These are phyloP conservation scores for Drosophila teissieri DNA, from an alignment of 1,140 invertebrate species.

Conservation along the genomic window DNA sequence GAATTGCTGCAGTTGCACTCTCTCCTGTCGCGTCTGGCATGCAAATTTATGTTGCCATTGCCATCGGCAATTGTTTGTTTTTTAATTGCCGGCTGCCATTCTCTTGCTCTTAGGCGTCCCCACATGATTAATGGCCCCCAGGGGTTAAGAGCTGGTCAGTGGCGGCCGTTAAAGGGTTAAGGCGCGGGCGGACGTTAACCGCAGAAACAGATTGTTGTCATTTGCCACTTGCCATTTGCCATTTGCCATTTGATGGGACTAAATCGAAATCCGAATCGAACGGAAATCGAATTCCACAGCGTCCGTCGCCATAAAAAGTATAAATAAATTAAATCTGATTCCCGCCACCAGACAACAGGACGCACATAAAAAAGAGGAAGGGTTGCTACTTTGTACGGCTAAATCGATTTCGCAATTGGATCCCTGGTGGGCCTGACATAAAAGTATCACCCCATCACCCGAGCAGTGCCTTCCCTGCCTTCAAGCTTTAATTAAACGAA, in stretches of 20 bases:
- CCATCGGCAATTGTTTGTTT: constrained; percentile 46
- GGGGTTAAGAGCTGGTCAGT: constrained; percentile 11
- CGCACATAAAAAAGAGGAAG: neutral
- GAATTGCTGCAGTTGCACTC: constrained; percentile 58
- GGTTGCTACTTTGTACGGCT: constrained; percentile 4
- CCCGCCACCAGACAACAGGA: constrained; percentile 35
- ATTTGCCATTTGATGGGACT: constrained; percentile 66
- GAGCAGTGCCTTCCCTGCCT: too few relatives aligned
- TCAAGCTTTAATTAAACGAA: too few relatives aligned
- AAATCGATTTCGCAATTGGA: constrained; percentile 18
- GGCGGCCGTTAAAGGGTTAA: neutral
- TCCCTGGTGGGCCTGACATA: neutral
- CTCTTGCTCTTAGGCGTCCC: constrained; percentile 61
- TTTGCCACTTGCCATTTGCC: constrained; percentile 65
- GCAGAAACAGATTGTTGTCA: constrained; percentile 76
- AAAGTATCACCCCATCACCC: neutral
- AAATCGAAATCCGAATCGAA: constrained; percentile 49
- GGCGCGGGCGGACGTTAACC: constrained; percentile 23
- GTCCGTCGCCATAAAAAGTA: constrained; percentile 37
- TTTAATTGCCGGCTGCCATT: constrained; percentile 63
- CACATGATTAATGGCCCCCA: constrained; percentile 68
- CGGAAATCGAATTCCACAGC: constrained; percentile 47
- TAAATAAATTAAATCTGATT: constrained; percentile 59
- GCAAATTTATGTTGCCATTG: constrained; percentile 66
- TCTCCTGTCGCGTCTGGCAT: constrained; percentile 27